Evolutionary conservation across 2,113 vertebrate genomes (phyloP), one percentile per base, ranked within the genome.

Genomic region (Climacteris rufus): DNA sequence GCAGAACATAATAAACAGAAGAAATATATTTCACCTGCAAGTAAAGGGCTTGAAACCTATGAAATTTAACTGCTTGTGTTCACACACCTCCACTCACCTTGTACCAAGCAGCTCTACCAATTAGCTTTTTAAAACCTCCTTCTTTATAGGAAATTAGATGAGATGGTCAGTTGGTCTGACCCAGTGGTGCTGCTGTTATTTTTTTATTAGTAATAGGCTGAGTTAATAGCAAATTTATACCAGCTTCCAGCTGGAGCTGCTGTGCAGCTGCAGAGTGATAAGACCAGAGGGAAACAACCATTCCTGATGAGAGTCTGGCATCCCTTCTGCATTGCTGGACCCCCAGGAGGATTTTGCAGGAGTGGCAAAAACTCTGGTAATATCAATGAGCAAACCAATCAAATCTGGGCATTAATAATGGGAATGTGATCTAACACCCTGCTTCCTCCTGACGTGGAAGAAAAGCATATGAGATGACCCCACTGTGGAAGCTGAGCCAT

Each of bases 221-320:
- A 84, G 44, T 70, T 93, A 90, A 81, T 40, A 89, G 80, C 68
- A 86, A 89, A 70, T 70, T 54, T 30, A 45, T 25, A 65, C 47
- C 45, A 63, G 42, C n/a, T 35, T 66, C 68, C 6, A 21, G 52
- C 33, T 92, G 86, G 71, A 88, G 79, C 80, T 66, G 59, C 39
- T 81, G 59, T 56, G 68, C 82, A 86, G 82, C 50, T 90, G 63
- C 72, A 69, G 42, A 53, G 68, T 37, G 50, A 30, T 23, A 10
- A 40, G 47, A 27, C 13, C 24, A 30, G 83, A 57, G 37, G 39
- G 61, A 28, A 52, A 23, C 10, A 11, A 24, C 8, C 1, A 1
- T n/a, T 77, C 69, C 64, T 81, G 64, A 31, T 0, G 0, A 5
- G 66, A 52, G 13, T 15, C 57, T 77, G 76, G 12, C 45, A 42